phyloP scores from a whole-genome alignment of 2,113 vertebrate genomes.

The Gulo gulo region DNA sequence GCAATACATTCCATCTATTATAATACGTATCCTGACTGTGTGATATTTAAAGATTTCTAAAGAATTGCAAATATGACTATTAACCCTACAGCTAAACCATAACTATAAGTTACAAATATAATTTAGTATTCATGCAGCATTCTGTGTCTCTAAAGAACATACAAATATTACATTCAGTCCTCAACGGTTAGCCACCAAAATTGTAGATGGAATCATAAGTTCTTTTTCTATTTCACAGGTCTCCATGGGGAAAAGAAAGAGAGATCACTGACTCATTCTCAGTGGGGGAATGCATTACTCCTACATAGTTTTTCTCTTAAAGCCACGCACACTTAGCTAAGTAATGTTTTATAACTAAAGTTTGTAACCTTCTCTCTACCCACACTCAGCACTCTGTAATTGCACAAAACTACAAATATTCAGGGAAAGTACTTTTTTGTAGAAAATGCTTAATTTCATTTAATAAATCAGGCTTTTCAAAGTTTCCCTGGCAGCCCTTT shows the following conservation, averaged over 20 bases:
- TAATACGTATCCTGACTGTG: not conserved
- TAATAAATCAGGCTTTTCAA: not conserved
- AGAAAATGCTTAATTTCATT: constrained; percentile 44
- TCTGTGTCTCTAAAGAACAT: not conserved
- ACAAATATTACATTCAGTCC: not conserved
- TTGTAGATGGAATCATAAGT: constrained; percentile 23
- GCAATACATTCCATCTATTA: not conserved
- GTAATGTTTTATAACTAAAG: constrained; percentile 5
- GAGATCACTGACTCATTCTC: not conserved
- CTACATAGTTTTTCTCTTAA: constrained; percentile 22
- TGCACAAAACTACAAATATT: not conserved
- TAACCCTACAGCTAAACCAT: constrained; percentile 19
- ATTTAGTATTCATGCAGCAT: not conserved
- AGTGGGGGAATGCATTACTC: not conserved
- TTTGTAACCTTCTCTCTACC: not conserved
- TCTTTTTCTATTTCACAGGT: not conserved
- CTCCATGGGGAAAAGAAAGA: not conserved
- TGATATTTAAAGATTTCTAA: constrained; percentile 29
- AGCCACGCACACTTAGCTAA: not conserved
- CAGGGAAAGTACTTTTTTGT: constrained; percentile 1
- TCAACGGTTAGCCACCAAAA: constrained; percentile 42
- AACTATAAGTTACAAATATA: constrained; percentile 43
- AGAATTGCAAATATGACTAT: constrained; percentile 36
- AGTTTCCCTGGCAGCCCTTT: not conserved
- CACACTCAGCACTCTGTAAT: constrained; percentile 10